phyloP scores from a whole-genome alignment of 2,113 vertebrate species.

The Microtus montanus region DNA sequence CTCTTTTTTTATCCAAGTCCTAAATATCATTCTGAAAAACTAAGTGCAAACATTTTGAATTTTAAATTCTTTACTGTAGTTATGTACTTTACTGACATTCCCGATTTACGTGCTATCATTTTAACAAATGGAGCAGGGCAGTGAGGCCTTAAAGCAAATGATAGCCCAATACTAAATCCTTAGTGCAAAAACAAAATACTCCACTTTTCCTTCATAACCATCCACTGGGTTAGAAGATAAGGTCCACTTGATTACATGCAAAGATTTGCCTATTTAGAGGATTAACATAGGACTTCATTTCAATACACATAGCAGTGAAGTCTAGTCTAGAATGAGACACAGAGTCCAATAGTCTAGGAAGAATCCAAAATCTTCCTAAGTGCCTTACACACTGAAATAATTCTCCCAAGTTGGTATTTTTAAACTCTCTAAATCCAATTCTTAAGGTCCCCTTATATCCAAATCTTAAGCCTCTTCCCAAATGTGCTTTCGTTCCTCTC shows the following conservation, averaged over 20 bases:
- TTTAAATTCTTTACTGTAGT: not conserved
- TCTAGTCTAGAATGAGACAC: not conserved
- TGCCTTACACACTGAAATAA: not conserved
- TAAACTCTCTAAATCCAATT: not conserved
- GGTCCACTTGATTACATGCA: not conserved
- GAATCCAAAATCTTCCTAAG: not conserved
- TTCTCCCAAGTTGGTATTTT: not conserved
- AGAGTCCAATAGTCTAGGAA: not conserved
- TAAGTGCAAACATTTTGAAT: not conserved
- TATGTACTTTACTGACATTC: not conserved
- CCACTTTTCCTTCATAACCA: not conserved
- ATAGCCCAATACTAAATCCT: not conserved
- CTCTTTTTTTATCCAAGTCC: not conserved
- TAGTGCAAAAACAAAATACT: not conserved
- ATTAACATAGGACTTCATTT: not conserved
- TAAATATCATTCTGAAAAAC: not conserved
- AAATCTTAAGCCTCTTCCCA: no score
- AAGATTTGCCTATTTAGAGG: not conserved
- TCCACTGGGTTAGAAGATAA: not conserved
- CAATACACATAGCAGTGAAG: not conserved
- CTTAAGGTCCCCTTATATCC: not conserved
- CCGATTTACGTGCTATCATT: not conserved
- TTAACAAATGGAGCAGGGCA: not conserved
- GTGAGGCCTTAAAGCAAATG: not conserved
- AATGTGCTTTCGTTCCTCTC: not conserved